Percentiles rank a stretch among this genome's conserved stretches.
Evolutionary conservation across 2,888 invertebrate genomes (phyloP).

Genomic region (Keiferia lycopersicella): DNA sequence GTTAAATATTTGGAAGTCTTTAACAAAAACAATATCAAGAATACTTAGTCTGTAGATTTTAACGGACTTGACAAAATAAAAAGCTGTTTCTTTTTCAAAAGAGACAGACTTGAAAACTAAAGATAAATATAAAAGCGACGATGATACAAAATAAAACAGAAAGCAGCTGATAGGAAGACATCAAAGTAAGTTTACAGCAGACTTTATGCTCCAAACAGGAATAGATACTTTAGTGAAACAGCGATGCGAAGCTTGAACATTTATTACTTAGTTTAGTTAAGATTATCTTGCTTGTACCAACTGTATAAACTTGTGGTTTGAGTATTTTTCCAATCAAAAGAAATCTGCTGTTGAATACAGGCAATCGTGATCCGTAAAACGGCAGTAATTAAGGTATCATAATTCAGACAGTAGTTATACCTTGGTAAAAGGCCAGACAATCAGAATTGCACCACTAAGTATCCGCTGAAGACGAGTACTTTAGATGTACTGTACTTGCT

Average conservation of each 20-base stretch:
- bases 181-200: conserved; percentile 54
- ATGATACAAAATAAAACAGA: conserved; percentile 42
- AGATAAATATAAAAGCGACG: conserved; percentile 13
- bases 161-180: conserved; percentile 43
- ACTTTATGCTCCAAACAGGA: conserved; percentile 46
- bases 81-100: conserved; percentile 1
- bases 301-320: not conserved
- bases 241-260: not conserved
- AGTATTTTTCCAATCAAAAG: not conserved
- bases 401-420: not conserved
- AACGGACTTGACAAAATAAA: too few relatives aligned
- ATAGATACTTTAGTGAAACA: conserved; percentile 35
- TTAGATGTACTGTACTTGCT: conserved; percentile 48
- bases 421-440: conserved; percentile 42
- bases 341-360: not conserved
- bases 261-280: conserved; percentile 1
- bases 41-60: too few relatives aligned
- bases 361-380: not conserved
- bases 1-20: too few relatives aligned
- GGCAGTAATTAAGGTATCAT: not conserved
- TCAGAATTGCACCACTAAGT: conserved; percentile 44
- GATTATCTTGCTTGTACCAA: not conserved
- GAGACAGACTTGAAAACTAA: conserved; percentile 30
- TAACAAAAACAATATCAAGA: too few relatives aligned
- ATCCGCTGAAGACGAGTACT: conserved; percentile 30